A percentile compares a stretch with the other conserved stretches of the same genome.
phyloP scores from a whole-genome alignment of 2,113 vertebrate species.

The Cinclus mexicanus region DNA sequence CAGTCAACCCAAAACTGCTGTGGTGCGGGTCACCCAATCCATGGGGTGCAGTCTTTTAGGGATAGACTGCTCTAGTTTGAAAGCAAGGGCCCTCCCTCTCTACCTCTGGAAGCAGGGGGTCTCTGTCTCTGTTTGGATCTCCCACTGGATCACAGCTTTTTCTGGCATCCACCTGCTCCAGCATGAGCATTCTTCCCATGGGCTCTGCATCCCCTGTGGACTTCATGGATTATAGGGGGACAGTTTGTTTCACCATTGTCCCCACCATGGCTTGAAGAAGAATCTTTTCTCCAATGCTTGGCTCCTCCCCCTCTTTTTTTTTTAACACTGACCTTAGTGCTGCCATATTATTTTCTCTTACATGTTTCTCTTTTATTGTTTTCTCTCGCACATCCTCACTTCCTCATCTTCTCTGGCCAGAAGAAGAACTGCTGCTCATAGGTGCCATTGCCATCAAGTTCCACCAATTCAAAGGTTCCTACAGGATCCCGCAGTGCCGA shows the following conservation, averaged over 20 bases:
- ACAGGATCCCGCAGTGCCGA: no score
- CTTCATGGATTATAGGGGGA: not conserved
- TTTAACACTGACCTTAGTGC: not conserved
- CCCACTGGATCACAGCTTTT: not conserved
- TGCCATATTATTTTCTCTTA: not conserved
- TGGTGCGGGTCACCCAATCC: not conserved
- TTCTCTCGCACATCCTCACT: not conserved
- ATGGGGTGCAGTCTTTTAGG: not conserved
- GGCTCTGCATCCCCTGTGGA: not conserved
- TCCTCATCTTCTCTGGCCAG: not conserved
- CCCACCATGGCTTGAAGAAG: not conserved
- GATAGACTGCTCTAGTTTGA: not conserved
- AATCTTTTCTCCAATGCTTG: rapidly evolving
- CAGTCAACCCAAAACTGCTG: not conserved
- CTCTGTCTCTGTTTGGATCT: not conserved
- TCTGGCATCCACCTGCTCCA: not conserved
- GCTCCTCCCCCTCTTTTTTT: no score
- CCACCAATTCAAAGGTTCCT: no score
- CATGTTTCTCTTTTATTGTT: not conserved
- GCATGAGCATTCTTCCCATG: not conserved
- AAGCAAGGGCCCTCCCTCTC: not conserved
- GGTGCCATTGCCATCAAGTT: no score
- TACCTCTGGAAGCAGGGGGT: not conserved
- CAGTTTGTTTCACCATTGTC: not conserved
- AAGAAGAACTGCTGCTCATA: no score